phyloP scores from a whole-genome alignment of 2,797 vertebrate species.

The Arrhamphus sclerolepis region DNA sequence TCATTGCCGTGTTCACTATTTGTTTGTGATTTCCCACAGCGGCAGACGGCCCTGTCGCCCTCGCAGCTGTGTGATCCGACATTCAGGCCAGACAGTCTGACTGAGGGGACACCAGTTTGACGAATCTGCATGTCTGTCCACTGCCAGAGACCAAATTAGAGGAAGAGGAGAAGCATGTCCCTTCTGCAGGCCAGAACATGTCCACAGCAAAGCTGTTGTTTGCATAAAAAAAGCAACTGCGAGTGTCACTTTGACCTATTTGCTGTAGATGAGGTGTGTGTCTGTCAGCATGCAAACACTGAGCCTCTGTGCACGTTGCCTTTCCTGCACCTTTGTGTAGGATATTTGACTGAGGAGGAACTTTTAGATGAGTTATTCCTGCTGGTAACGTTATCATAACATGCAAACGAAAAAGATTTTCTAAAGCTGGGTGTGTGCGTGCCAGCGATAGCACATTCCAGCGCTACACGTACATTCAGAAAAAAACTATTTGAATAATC shows the following conservation, averaged over 20 bases:
- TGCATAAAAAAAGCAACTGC: slow-evolving; percentile 38
- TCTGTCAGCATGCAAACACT: slow-evolving; percentile 40
- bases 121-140: slow-evolving; percentile 44
- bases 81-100: slow-evolving; percentile 24
- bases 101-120: slow-evolving; percentile 10
- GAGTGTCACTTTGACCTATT: slow-evolving; percentile 48
- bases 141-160: slow-evolving; percentile 58
- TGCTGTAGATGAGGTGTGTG: slow-evolving; percentile 26
- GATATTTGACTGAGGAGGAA: too few species aligned
- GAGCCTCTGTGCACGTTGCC: slow-evolving; percentile 44
- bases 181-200: slow-evolving; percentile 57
- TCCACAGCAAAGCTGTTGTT: slow-evolving; percentile 39
- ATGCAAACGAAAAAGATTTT: background rate
- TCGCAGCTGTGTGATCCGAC: slow-evolving; percentile 51
- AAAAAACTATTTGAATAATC: background rate
- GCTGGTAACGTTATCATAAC: background rate
- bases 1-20: background rate
- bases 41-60: background rate
- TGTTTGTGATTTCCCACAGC: background rate
- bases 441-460: background rate
- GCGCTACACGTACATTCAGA: too few species aligned
- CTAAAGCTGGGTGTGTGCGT: background rate
- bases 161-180: slow-evolving; percentile 52
- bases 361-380: too few species aligned
- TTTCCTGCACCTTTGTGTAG: slow-evolving; percentile 33